Percentiles rank a stretch among this genome's conserved stretches.
These are phyloP conservation scores for Plectropomus leopardus DNA, from an alignment of 2,113 vertebrate species.

Conservation along the genomic window DNA sequence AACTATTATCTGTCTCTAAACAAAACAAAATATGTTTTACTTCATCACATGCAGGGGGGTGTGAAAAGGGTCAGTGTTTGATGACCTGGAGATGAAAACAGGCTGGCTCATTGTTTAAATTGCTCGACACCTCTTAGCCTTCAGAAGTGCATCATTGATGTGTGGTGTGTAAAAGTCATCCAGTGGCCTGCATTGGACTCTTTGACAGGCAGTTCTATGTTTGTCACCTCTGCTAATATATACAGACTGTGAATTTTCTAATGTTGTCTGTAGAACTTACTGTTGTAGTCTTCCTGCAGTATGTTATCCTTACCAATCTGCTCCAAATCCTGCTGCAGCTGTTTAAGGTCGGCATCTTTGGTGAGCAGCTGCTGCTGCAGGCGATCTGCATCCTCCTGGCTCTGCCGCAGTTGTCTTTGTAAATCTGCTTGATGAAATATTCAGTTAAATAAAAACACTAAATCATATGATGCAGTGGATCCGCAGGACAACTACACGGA, in stretches of 20 bases:
- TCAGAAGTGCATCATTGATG: too few relatives aligned
- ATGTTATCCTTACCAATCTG: background rate
- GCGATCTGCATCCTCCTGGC: slow-evolving; percentile 14
- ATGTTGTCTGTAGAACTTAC: slow-evolving; percentile 8
- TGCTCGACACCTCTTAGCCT: too few relatives aligned
- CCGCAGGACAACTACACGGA: background rate
- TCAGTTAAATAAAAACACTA: background rate
- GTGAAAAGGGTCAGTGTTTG: too few relatives aligned
- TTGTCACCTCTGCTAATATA: too few relatives aligned
- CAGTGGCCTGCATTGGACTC: too few relatives aligned
- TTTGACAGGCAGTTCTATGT: too few relatives aligned
- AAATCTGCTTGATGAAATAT: slow-evolving; percentile 49
- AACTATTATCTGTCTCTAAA: too few relatives aligned
- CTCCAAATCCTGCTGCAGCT: slow-evolving; percentile 29
- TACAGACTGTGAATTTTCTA: background rate
- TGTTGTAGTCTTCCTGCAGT: background rate
- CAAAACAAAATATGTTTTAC: too few relatives aligned
- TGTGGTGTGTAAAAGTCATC: too few relatives aligned
- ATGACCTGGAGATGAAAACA: too few relatives aligned
- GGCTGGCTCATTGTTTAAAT: too few relatives aligned
- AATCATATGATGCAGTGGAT: background rate
- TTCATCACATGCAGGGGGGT: too few relatives aligned
- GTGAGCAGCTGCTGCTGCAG: slow-evolving; percentile 8
- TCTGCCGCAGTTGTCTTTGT: slow-evolving; percentile 30
- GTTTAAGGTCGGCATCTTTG: background rate